Percentiles rank a stretch among this genome's conserved stretches.
Conservation (phyloP, 2,113 vertebrate species). For the Gyps fulvus region DNA sequence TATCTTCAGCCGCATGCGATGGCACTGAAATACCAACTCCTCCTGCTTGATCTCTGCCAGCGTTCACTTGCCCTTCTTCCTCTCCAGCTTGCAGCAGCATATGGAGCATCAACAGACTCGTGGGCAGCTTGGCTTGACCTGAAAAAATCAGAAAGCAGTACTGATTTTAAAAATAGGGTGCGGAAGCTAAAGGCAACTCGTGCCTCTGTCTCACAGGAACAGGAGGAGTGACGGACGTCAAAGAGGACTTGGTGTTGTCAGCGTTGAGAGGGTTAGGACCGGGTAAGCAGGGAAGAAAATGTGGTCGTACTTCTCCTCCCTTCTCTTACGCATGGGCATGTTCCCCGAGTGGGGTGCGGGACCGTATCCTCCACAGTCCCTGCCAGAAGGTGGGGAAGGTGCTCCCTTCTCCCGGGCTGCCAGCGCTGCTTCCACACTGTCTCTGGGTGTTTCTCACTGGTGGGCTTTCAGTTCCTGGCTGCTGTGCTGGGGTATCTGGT, state of each 20-base stretch:
- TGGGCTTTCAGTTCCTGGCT: neutral
- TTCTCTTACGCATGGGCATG: neutral
- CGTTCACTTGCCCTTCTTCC: constrained; percentile 7
- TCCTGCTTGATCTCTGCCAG: constrained; percentile 15
- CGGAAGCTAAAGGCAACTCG: neutral
- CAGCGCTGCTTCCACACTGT: fast-evolving
- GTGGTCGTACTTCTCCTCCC: fast-evolving
- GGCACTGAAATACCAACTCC: neutral
- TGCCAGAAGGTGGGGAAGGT: neutral
- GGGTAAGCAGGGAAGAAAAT: neutral
- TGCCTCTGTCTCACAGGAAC: constrained; percentile 3
- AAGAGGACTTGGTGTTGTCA: neutral
- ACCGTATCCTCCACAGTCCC: neutral
- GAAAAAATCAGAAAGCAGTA: constrained; percentile 39
- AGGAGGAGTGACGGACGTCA: neutral
- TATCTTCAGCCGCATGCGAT: neutral
- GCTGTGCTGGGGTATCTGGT: neutral
- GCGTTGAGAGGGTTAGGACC: neutral
- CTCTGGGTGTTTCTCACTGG: neutral
- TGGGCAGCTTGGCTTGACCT: constrained; percentile 36
- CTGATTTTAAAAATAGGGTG: constrained; percentile 45
- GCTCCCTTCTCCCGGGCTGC: fast-evolving
- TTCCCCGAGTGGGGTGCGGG: neutral
- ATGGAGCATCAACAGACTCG: constrained; percentile 25
- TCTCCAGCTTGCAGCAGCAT: constrained; percentile 20